Evolutionary conservation across 2,113 vertebrate genomes (phyloP), one percentile per base, ranked within the genome.

Genomic region (Alethe diademata): DNA sequence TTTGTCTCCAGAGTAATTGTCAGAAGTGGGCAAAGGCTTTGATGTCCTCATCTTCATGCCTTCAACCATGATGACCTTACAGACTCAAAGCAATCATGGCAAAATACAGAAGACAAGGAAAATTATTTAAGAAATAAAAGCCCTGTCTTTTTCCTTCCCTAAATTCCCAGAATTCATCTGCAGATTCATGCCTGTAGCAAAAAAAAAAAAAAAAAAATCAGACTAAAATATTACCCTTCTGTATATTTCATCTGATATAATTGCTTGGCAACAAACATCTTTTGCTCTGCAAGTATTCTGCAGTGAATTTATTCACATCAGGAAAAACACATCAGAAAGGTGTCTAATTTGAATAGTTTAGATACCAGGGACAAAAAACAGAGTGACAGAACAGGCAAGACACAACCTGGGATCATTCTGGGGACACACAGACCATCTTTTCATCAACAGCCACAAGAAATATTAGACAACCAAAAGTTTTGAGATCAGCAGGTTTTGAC

Each of bases 1-100:
- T 65, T 89, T 93, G 64, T 92, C 82, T 79, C 81, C 91, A 51
- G 85, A 84, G 88, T 69, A 95, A 92, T 42, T 82, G 45, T 80
- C 54, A 1, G 61, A 92, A 78, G 79, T 76, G 43, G 81, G 71
- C 47, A 94, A 88, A 89, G 92, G 40, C 62, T 82, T 86, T 80
- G 82, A 78, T 51, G 36, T 76, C 24, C 4, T 97, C 56, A 79
- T 96, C 79, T 72, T 87, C 43, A 82, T 40, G 31, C 56, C 54
- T 58, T 94, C 92, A 91, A 83, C 65, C 78, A 90, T 31, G 74
- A 47, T 86, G 57, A 86, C 80, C 45, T 85, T 47, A 73, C 28
- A 56, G 66, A 57, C 60, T 89, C 76, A 48, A 93, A 92, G 78
- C 57, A 96, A 83, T 42, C 86, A 81, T 93, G 97, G 89, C 36